Conservation (phyloP, 1,140 invertebrate genomes). For the Dendroctonus ponderosae region DNA sequence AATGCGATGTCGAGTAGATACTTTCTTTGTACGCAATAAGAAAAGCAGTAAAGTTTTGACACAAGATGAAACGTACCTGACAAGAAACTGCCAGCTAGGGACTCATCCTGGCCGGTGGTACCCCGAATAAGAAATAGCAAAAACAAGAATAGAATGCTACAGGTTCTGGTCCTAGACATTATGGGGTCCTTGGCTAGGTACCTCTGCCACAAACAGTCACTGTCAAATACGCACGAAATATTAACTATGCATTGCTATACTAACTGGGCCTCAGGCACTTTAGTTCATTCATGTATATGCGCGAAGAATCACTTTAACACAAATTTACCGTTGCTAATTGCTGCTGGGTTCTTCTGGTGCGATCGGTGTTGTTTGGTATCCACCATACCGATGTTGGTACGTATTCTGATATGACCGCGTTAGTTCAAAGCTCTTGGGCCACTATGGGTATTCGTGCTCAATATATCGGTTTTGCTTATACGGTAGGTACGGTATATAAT, state of each 20-base stretch:
- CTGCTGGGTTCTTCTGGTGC: constrained; percentile 32
- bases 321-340: constrained; percentile 47
- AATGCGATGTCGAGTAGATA: constrained; percentile 11
- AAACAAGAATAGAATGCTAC: constrained; percentile 33
- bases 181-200: constrained; percentile 33
- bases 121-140: constrained; percentile 25
- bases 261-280: constrained; percentile 33
- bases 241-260: constrained; percentile 41
- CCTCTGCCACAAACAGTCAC: constrained; percentile 35
- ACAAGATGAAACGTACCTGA: constrained; percentile 59
- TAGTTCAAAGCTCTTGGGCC: constrained; percentile 29
- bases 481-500: constrained; percentile 9
- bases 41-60: constrained; percentile 19
- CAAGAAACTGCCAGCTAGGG: constrained; percentile 72
- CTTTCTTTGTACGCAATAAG: constrained; percentile 13
- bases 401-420: constrained; percentile 31
- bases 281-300: constrained; percentile 35
- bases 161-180: constrained; percentile 39
- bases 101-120: constrained; percentile 65
- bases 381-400: constrained; percentile 30
- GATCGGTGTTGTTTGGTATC: constrained; percentile 30
- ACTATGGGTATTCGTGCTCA: constrained; percentile 22
- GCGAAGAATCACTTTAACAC: constrained; percentile 41
- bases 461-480: constrained; percentile 23
- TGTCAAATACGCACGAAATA: constrained; percentile 38